Evolutionary conservation across 2,113 vertebrate species (phyloP).

Genomic region (Penelope pileata): DNA sequence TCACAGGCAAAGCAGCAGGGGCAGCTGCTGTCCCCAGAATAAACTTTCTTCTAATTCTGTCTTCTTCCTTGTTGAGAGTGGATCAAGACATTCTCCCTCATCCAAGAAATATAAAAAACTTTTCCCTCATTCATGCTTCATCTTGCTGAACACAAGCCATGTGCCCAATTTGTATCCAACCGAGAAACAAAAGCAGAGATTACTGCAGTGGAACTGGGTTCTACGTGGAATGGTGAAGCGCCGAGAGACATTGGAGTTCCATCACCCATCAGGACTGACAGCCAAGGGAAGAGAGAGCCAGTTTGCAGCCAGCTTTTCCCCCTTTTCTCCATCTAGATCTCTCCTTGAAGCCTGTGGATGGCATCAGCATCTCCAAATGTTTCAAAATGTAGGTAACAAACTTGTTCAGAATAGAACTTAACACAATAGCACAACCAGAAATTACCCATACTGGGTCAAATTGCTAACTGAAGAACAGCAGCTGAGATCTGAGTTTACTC

Average conservation of each 20-base stretch:
- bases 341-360: neutral
- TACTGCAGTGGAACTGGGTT: neutral
- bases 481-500: neutral
- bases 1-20: neutral
- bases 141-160: neutral
- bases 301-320: neutral
- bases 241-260: neutral
- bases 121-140: neutral
- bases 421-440: neutral
- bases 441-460: neutral
- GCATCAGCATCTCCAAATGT: neutral
- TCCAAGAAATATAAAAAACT: neutral
- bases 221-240: neutral
- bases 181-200: neutral
- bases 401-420: neutral
- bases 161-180: neutral
- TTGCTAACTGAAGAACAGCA: neutral
- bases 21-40: constrained; percentile 19
- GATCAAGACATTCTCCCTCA: constrained; percentile 2
- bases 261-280: neutral
- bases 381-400: neutral
- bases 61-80: neutral
- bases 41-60: neutral
- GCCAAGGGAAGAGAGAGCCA: neutral
- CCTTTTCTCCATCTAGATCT: neutral